These are phyloP conservation scores for Lytechinus pictus DNA, from an alignment of 35 echinoderm and acorn worm genomes.

Conservation along the genomic window DNA sequence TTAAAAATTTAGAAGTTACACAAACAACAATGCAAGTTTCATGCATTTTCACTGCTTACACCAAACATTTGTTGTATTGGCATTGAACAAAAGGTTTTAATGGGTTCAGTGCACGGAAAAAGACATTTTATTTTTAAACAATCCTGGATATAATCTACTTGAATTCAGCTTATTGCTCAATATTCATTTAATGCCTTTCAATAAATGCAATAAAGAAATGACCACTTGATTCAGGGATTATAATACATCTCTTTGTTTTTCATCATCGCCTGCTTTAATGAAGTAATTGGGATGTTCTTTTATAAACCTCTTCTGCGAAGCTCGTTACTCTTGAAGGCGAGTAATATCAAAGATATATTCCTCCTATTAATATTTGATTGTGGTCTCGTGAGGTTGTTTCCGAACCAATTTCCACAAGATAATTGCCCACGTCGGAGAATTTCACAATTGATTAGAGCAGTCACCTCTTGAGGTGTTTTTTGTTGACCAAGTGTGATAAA, in stretches of 20 bases:
- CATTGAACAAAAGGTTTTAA: not conserved
- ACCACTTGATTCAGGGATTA: not conserved
- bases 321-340: not conserved
- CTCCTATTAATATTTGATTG: constrained; percentile 9
- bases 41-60: too few species aligned
- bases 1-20: too few species aligned
- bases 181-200: not conserved
- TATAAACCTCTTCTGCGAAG: not conserved
- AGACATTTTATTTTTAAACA: not conserved
- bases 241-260: not conserved
- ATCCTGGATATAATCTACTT: not conserved
- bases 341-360: not conserved
- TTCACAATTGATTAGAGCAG: not conserved
- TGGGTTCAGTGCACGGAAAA: not conserved
- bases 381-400: not conserved
- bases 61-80: too few species aligned
- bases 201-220: not conserved
- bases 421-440: not conserved
- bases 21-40: too few species aligned
- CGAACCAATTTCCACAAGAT: not conserved
- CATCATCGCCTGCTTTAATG: not conserved
- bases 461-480: not conserved
- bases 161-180: not conserved
- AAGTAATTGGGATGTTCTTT: not conserved
- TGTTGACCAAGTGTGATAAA: not conserved